Conservation (phyloP, 1,140 invertebrate species). For the Aethina tumida region DNA sequence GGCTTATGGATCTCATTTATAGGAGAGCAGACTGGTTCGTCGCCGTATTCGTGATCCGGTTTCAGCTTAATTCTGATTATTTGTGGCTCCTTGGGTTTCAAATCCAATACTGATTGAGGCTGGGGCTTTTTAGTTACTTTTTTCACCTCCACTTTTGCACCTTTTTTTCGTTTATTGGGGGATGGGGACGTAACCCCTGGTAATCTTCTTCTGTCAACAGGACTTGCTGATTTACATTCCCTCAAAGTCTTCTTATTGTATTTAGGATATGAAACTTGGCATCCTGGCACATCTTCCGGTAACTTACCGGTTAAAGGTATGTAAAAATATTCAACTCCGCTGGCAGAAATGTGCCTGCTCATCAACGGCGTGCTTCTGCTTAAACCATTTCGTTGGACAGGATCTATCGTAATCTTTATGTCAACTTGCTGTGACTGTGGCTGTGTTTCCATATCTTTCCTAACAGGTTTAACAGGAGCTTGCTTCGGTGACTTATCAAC, state of each 20-base stretch:
- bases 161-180: slow-evolving; percentile 9
- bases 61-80: slow-evolving; percentile 56
- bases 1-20: slow-evolving; percentile 19
- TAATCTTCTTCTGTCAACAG: too few species aligned
- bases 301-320: slow-evolving; percentile 35
- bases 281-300: slow-evolving; percentile 21
- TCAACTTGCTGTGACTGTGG: slow-evolving; percentile 11
- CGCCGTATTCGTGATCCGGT: slow-evolving; percentile 52
- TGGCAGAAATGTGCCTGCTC: slow-evolving; percentile 26
- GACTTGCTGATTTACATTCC: slow-evolving; percentile 21
- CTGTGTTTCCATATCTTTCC: slow-evolving; percentile 17
- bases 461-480: slow-evolving; percentile 5
- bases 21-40: slow-evolving; percentile 32
- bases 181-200: slow-evolving; percentile 20
- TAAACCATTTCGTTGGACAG: slow-evolving; percentile 14
- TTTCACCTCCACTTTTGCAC: not conserved
- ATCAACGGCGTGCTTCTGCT: slow-evolving; percentile 10
- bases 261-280: slow-evolving; percentile 2
- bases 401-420: not conserved
- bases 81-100: slow-evolving; percentile 37
- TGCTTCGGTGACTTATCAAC: slow-evolving; percentile 16
- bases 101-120: slow-evolving; percentile 4
- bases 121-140: not conserved
- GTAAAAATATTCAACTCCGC: slow-evolving; percentile 34
- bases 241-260: not conserved